These are phyloP conservation scores for Dorcus parallelipipedus DNA, from an alignment of 2,888 invertebrate species.

Conservation along the genomic window DNA sequence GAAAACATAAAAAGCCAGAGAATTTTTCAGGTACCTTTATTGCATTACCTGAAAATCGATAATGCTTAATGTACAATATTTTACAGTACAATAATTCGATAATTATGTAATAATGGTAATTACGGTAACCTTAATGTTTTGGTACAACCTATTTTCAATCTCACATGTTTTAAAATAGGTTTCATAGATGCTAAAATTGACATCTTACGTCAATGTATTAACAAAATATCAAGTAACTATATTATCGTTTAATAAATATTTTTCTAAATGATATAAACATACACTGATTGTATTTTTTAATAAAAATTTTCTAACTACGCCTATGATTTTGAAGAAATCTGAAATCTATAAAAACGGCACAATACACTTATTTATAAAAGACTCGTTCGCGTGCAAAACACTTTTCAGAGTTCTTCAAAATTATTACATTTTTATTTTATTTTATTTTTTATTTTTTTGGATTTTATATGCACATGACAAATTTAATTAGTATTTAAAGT, in stretches of 20 bases:
- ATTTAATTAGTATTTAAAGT: slow-evolving; percentile 22
- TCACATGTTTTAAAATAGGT: neutral
- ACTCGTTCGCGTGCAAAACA: too few species aligned
- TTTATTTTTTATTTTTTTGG: slow-evolving; percentile 1
- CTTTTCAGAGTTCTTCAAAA: slow-evolving; percentile 1
- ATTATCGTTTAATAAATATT: slow-evolving; percentile 17
- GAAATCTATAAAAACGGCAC: too few species aligned
- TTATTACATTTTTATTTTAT: neutral
- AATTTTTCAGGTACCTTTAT: slow-evolving; percentile 47
- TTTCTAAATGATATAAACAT: slow-evolving; percentile 17
- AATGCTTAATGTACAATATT: slow-evolving; percentile 45
- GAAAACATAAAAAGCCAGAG: neutral
- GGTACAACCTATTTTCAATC: slow-evolving; percentile 28
- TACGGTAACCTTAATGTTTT: slow-evolving; percentile 41
- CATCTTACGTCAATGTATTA: neutral
- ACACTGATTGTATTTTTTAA: slow-evolving; percentile 14
- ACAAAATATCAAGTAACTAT: slow-evolving; percentile 12
- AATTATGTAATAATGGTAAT: slow-evolving; percentile 36
- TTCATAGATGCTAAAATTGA: neutral
- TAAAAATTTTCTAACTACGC: slow-evolving; percentile 7
- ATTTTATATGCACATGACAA: slow-evolving; percentile 18
- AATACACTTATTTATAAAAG: too few species aligned
- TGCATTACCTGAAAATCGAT: slow-evolving; percentile 43
- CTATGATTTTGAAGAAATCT: neutral
- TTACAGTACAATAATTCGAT: slow-evolving; percentile 36